Evolutionary conservation across 1,140 invertebrate species (phyloP).

Genomic region (Atta texana): DNA sequence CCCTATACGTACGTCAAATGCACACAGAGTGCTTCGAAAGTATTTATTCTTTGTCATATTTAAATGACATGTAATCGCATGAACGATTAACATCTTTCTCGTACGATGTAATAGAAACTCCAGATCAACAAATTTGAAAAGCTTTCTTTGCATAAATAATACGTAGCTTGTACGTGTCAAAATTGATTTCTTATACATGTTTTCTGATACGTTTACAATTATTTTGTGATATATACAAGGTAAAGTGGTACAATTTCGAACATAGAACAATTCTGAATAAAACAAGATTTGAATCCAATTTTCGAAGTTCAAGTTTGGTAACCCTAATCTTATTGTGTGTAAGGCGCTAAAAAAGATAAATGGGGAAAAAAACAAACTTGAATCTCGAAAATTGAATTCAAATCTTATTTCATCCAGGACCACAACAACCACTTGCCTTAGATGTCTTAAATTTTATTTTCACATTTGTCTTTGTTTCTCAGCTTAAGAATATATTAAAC

Average conservation of each 20-base stretch:
- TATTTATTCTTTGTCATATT: neutral
- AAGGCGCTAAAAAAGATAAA: too few species aligned
- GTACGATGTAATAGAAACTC: neutral
- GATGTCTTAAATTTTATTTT: neutral
- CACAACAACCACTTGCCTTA: too few species aligned
- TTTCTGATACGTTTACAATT: neutral
- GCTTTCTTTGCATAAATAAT: neutral
- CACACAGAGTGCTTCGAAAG: conserved; percentile 27
- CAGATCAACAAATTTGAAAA: neutral
- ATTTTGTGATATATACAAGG: neutral
- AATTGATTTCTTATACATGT: neutral
- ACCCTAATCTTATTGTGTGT: too few species aligned
- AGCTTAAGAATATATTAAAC: neutral
- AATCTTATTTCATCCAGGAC: too few species aligned
- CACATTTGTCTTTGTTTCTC: neutral
- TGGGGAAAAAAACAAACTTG: too few species aligned
- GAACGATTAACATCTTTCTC: neutral
- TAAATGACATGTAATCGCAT: neutral
- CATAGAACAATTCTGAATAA: too few species aligned
- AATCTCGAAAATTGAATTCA: too few species aligned
- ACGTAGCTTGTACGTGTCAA: neutral
- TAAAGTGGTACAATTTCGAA: too few species aligned
- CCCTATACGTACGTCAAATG: neutral
- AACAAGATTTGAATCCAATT: too few species aligned
- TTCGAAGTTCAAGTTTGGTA: too few species aligned